Base-by-base conservation (phyloP, 2,888 invertebrate genomes). In the Tridacna crocea region DNA sequence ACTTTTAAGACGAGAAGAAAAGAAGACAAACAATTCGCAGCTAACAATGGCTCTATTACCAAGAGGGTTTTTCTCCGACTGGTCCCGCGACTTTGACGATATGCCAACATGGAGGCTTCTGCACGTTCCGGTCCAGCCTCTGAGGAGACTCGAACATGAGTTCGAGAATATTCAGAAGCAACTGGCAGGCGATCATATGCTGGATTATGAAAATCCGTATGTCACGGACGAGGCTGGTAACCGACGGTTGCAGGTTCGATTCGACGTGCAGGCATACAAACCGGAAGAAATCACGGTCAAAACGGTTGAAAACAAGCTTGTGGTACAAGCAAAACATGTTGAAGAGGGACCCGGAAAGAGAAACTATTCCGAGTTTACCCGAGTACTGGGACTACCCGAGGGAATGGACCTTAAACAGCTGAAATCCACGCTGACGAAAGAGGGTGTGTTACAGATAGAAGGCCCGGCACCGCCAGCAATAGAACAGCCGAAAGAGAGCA, bases 231-330 rank as follows among this genome's bases (percentile, higher is more conserved):
- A 60, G 24, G 60, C n/a, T 24, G 60, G 60, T 60, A 60, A 60
- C 60, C 15, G 60, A n/a, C n/a, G 24, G 12, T 24, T 60, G n/a
- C 60, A 60, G n/a, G 22, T 60, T 12, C n/a, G 24, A 60, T 60
- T 60, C n/a, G 60, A 60, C 60, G 60, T 60, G n/a, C n/a, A 60
- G 22, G 60, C 60, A 22, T 60, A 60, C 60, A 60, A n/a, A 19
- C n/a, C 60, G 60, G 60, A 60, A 2, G 60, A n/a, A 60, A 24
- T 60, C 24, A 60, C 60, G 19, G 60, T 60, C 8, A 60, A 60
- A 60, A 60, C 60, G 6, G 60, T 60, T 10, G 60, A 60, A 6
- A 60, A 60, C 24, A 60, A 60, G n/a, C 60, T 60, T 11, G 60
- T 60, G 60, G 60, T 60, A 22, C 60, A 60, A 6, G 60, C 60